phyloP scores from a whole-genome alignment of 1,140 invertebrate genomes.

The Myzus persicae region DNA sequence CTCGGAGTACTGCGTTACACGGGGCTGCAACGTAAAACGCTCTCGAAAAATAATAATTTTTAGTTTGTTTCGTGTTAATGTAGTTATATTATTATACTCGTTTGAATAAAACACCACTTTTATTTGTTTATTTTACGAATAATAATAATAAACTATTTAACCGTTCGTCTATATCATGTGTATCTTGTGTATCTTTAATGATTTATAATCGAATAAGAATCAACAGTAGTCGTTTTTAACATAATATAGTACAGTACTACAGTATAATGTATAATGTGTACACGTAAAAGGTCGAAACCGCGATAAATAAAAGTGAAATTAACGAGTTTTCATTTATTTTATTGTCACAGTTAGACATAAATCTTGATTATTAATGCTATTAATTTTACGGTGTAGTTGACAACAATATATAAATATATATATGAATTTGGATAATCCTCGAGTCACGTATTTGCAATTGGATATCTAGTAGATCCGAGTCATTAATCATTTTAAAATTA shows the following conservation, averaged over 20 bases:
- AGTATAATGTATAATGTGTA: neutral
- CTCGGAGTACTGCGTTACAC: neutral
- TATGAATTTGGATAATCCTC: neutral
- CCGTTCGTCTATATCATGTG: neutral
- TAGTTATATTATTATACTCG: neutral
- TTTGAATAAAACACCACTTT: neutral
- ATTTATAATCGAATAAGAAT: constrained; percentile 39
- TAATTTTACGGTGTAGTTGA: constrained; percentile 26
- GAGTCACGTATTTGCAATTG: constrained; percentile 7
- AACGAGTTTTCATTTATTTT: constrained; percentile 23
- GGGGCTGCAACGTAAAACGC: neutral
- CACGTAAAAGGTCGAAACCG: neutral
- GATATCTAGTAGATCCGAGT: neutral
- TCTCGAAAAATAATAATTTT: neutral
- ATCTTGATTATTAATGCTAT: constrained; percentile 38
- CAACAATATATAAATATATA: neutral
- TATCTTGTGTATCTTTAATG: neutral
- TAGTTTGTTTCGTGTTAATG: neutral
- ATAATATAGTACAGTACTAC: neutral
- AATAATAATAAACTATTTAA: neutral
- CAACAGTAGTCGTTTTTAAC: neutral
- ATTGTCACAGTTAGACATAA: constrained; percentile 6
- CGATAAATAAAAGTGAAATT: constrained; percentile 29
- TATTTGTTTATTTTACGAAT: neutral
- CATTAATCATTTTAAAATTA: constrained; percentile 34